Evolutionary conservation across 2,888 invertebrate species (phyloP).

Genomic region (Cordylochernes scorpioides): DNA sequence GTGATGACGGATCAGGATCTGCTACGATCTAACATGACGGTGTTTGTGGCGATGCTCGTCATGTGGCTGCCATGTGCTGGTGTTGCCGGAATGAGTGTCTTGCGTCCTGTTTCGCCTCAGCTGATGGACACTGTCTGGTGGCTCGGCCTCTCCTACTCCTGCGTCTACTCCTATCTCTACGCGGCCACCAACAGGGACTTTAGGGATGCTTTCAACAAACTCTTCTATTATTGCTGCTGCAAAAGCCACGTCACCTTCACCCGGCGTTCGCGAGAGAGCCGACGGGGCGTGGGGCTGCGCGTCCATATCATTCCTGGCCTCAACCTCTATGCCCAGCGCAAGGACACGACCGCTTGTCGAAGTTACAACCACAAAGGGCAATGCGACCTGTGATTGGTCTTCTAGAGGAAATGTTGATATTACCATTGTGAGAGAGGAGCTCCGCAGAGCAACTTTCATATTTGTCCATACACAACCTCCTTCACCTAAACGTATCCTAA

Average conservation of each 20-base stretch:
- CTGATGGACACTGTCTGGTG: conserved; percentile 33
- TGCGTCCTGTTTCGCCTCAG: conserved; percentile 9
- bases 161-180: conserved; percentile 37
- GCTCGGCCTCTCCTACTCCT: conserved; percentile 39
- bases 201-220: conserved; percentile 38
- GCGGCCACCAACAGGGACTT: conserved; percentile 38
- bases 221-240: conserved; percentile 53
- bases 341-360: no score
- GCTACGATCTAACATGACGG: conserved; percentile 35
- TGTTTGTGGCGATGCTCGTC: conserved; percentile 33
- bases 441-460: no score
- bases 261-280: conserved; percentile 19
- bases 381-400: no score
- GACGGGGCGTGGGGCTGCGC: conserved; percentile 17
- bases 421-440: no score
- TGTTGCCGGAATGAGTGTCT: conserved; percentile 29
- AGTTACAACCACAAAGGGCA: no score
- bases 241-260: conserved; percentile 42
- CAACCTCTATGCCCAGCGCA: conserved; percentile 29
- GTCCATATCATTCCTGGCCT: conserved; percentile 48
- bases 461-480: no score
- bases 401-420: no score
- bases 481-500: no score
- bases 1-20: conserved; percentile 30
- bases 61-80: conserved; percentile 42